Evolutionary conservation across 2,113 vertebrate species (phyloP).

Genomic region (Sinocyclocheilus grahami): DNA sequence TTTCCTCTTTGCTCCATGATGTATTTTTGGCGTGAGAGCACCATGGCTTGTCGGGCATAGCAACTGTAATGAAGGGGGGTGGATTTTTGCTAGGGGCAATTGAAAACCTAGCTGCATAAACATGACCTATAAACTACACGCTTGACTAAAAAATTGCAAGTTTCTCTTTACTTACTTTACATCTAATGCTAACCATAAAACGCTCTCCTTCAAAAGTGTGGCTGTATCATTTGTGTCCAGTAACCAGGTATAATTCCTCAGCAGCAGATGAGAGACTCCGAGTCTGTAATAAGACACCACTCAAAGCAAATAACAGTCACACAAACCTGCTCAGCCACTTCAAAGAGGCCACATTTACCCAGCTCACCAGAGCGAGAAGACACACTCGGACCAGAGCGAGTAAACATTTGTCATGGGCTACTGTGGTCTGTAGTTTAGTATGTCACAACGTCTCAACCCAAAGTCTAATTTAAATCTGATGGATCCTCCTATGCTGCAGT

Average conservation of each 20-base stretch:
- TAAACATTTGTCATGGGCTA: constrained; percentile 43
- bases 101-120: background rate
- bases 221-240: constrained; percentile 35
- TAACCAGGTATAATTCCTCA: constrained; percentile 25
- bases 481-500: constrained; percentile 12
- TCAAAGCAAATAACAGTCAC: constrained; percentile 41
- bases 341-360: constrained; percentile 33
- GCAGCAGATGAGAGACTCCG: constrained; percentile 35
- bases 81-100: background rate
- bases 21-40: too few relatives aligned
- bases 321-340: constrained; percentile 35
- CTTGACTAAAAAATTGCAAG: background rate
- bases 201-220: constrained; percentile 26
- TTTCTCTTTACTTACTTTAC: background rate
- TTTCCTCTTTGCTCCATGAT: too few relatives aligned
- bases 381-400: constrained; percentile 9
- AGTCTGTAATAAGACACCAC: constrained; percentile 42
- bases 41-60: too few relatives aligned
- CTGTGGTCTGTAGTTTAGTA: constrained; percentile 17
- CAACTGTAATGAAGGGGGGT: too few relatives aligned
- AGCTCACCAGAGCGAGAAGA: background rate
- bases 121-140: too few relatives aligned
- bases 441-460: constrained; percentile 11
- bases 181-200: constrained; percentile 4
- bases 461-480: constrained; percentile 36